These are phyloP conservation scores for Actinemys pallida DNA, from an alignment of 2,113 vertebrate genomes.

Conservation along the genomic window DNA sequence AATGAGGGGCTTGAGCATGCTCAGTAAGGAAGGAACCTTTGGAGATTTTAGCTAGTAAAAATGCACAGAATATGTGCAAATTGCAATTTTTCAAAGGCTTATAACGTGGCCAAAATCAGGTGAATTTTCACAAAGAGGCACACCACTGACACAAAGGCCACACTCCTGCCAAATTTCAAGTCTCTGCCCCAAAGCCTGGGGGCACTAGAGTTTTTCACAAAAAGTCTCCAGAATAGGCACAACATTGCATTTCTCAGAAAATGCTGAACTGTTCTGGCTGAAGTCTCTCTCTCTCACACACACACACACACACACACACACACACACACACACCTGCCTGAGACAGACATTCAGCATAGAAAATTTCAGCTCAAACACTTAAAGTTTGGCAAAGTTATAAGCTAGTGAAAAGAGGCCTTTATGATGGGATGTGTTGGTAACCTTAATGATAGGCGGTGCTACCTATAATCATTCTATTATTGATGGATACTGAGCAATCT, in stretches of 20 bases:
- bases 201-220: too few species aligned
- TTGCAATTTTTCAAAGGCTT: neutral
- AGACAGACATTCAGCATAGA: neutral
- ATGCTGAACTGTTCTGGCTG: too few species aligned
- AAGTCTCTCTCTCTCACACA: too few species aligned
- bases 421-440: neutral
- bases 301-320: too few species aligned
- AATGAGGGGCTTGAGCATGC: conserved; percentile 20
- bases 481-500: neutral
- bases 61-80: neutral
- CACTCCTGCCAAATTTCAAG: neutral
- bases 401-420: neutral
- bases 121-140: neutral
- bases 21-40: neutral
- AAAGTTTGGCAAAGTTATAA: neutral
- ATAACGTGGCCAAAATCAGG: neutral
- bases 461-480: neutral
- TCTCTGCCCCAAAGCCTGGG: too few species aligned
- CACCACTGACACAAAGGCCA: neutral
- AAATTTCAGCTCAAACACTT: neutral
- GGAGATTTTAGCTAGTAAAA: neutral
- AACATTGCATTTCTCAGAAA: too few species aligned
- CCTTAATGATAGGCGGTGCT: accelerated
- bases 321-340: too few species aligned
- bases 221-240: too few species aligned